Conservation (phyloP, 2,113 vertebrate genomes). For the Phaethornis superciliosus region DNA sequence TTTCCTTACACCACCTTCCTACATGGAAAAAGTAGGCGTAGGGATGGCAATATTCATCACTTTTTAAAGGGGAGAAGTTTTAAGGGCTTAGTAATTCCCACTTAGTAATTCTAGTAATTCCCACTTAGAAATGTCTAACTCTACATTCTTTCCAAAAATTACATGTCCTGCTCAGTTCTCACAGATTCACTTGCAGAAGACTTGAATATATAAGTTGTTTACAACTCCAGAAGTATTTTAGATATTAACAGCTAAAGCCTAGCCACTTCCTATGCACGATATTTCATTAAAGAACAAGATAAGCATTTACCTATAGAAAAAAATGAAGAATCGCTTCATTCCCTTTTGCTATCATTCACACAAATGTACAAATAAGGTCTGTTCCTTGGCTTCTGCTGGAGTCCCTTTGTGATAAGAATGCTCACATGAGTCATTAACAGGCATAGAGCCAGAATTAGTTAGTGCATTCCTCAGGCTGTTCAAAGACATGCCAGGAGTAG, state of each 20-base stretch:
- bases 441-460: background rate
- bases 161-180: background rate
- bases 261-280: background rate
- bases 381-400: background rate
- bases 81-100: background rate
- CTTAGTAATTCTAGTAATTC: background rate
- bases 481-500: background rate
- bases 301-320: background rate
- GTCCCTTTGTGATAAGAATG: background rate
- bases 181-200: background rate
- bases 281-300: background rate
- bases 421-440: slow-evolving; percentile 4
- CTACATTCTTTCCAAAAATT: background rate
- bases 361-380: background rate
- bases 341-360: background rate
- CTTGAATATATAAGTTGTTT: background rate
- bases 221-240: background rate
- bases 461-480: background rate
- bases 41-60: background rate
- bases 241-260: background rate
- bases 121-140: background rate
- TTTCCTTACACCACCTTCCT: background rate
- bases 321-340: background rate
- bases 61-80: background rate
- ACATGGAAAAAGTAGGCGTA: background rate